A percentile compares a stretch with the other conserved stretches of the same genome.
Conservation (phyloP, 2,113 vertebrate genomes). For the Eurystomus gularis region DNA sequence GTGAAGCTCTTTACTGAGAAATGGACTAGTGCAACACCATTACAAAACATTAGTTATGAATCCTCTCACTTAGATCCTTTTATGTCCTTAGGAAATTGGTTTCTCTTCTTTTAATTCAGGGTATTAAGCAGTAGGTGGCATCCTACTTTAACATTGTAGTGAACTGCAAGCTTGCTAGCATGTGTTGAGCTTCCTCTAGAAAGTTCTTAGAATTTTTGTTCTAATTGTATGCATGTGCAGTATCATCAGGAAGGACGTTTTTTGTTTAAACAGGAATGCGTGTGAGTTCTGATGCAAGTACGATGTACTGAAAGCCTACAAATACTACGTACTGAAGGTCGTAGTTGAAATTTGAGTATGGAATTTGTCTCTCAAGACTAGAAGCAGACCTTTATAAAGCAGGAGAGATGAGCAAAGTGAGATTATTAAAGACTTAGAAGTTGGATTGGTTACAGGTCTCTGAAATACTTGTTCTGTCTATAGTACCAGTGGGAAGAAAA, state of each 20-base stretch:
- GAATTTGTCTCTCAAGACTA: background rate
- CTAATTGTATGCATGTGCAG: accelerated
- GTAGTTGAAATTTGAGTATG: background rate
- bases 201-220: background rate
- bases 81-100: accelerated
- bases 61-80: background rate
- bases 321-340: background rate
- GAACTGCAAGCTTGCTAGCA: background rate
- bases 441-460: background rate
- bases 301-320: no score
- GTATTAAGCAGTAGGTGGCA: slow-evolving; percentile 36
- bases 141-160: background rate
- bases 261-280: background rate
- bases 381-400: background rate
- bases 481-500: slow-evolving; percentile 21
- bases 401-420: background rate
- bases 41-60: background rate
- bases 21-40: background rate
- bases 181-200: background rate
- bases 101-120: background rate
- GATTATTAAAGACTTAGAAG: background rate
- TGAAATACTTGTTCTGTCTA: background rate
- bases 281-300: background rate
- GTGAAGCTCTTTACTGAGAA: background rate
- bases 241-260: background rate